Conservation (phyloP, 2,113 vertebrate species). For the Candoia aspera region DNA sequence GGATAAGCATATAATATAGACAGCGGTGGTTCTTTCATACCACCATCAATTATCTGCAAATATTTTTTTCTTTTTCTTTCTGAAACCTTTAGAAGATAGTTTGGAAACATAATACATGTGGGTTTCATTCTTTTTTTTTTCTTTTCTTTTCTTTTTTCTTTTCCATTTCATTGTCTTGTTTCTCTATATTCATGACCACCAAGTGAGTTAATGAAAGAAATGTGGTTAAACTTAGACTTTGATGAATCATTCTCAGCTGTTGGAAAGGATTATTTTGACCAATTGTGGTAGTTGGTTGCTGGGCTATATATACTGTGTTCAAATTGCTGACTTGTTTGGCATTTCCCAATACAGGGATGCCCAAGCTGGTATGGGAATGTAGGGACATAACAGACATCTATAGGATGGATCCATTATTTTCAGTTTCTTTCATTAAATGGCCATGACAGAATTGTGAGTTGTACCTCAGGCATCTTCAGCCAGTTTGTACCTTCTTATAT, state of each 20-base stretch:
- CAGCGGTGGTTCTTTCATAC: neutral
- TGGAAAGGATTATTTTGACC: neutral
- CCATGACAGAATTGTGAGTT: neutral
- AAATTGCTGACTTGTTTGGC: neutral
- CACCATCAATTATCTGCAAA: neutral
- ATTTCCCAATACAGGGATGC: neutral
- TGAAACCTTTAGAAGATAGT: neutral
- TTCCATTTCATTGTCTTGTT: neutral
- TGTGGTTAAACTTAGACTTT: slow-evolving; percentile 1
- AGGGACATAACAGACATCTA: neutral
- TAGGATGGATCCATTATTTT: neutral
- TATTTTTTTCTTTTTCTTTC: neutral
- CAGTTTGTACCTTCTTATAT: neutral
- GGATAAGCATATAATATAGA: neutral
- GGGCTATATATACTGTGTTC: neutral
- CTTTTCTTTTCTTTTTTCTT: accelerated
- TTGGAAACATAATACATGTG: neutral
- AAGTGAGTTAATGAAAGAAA: slow-evolving; percentile 2
- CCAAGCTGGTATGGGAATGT: neutral
- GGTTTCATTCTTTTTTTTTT: neutral
- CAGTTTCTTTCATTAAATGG: neutral
- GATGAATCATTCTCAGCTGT: neutral
- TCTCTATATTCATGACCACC: neutral
- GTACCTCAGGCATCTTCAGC: neutral
- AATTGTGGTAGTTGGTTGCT: neutral